These are phyloP conservation scores for Anolis sagrei DNA, from an alignment of 2,113 vertebrate genomes.

Conservation along the genomic window DNA sequence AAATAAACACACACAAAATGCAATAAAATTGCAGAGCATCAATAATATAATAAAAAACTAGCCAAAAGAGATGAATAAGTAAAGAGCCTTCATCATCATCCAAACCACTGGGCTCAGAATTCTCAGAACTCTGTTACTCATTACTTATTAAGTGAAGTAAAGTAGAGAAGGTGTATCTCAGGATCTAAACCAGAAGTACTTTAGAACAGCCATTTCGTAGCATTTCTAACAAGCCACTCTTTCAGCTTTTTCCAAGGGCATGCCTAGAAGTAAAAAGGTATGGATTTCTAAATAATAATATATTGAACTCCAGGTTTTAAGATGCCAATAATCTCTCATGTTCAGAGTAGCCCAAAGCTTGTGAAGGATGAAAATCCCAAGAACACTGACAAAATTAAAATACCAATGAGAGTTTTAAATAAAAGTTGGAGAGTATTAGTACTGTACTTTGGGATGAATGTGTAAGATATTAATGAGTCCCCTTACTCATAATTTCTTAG, in stretches of 20 bases:
- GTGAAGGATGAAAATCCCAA: background rate
- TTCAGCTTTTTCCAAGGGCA: background rate
- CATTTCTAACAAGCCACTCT: background rate
- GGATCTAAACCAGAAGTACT: too few species aligned
- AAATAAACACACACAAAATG: too few species aligned
- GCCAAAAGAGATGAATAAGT: too few species aligned
- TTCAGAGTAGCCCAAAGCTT: background rate
- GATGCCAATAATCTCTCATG: background rate
- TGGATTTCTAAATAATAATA: constrained; percentile 1
- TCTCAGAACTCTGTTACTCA: background rate
- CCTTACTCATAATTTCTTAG: too few species aligned
- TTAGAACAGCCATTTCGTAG: background rate
- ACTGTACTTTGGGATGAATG: background rate
- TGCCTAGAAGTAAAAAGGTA: background rate
- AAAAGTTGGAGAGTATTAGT: background rate
- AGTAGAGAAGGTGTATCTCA: background rate
- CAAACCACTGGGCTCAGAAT: background rate
- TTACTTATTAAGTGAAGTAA: background rate
- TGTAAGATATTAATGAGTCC: background rate
- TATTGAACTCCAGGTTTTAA: background rate
- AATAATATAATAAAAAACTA: too few species aligned
- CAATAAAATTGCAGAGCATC: too few species aligned
- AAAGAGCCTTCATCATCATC: too few species aligned
- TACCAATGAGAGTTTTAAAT: background rate
- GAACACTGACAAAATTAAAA: background rate